phyloP scores from a whole-genome alignment of 1,140 invertebrate species.

The Drosophila bipectinata region DNA sequence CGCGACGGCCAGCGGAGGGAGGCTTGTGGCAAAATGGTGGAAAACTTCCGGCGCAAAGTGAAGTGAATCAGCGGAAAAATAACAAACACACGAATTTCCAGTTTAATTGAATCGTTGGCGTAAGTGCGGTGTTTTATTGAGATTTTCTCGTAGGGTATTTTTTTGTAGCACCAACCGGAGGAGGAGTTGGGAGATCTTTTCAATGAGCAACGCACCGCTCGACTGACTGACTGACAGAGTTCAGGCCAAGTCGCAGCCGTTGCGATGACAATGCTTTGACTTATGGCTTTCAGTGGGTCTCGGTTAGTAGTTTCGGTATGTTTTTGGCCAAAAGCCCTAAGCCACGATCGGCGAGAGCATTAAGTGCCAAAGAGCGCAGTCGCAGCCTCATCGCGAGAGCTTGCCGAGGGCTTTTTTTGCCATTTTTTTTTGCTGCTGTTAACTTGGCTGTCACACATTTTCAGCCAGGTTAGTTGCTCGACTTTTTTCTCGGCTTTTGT shows the following conservation, averaged over 20 bases:
- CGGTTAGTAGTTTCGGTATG: conserved; percentile 16
- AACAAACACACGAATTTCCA: conserved; percentile 46
- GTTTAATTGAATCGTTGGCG: conserved; percentile 44
- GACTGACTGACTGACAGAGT: conserved; percentile 71
- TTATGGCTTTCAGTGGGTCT: conserved; percentile 46
- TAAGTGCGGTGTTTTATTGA: conserved; percentile 18
- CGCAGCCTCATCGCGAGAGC: conserved; percentile 23
- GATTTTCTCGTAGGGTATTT: neutral
- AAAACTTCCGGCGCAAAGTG: conserved; percentile 43
- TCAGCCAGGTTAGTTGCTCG: conserved; percentile 41
- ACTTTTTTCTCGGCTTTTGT: conserved; percentile 51
- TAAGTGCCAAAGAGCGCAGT: conserved; percentile 29
- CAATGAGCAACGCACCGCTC: conserved; percentile 56
- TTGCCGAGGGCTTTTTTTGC: conserved; percentile 40
- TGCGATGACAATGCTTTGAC: conserved; percentile 53
- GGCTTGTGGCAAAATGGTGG: conserved; percentile 11
- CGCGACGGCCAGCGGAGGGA: conserved; percentile 14
- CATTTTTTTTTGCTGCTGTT: conserved; percentile 3
- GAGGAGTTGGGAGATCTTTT: conserved; percentile 38
- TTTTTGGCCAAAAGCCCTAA: conserved; percentile 48
- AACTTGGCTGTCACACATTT: conserved; percentile 43
- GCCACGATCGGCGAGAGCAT: conserved; percentile 34
- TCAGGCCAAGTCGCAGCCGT: conserved; percentile 63
- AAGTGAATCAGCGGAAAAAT: conserved; percentile 36
- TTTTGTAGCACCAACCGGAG: neutral